Evolutionary conservation across 2,888 invertebrate genomes (phyloP), one percentile per base, ranked within the genome.

Genomic region (Flexamia atlantica): DNA sequence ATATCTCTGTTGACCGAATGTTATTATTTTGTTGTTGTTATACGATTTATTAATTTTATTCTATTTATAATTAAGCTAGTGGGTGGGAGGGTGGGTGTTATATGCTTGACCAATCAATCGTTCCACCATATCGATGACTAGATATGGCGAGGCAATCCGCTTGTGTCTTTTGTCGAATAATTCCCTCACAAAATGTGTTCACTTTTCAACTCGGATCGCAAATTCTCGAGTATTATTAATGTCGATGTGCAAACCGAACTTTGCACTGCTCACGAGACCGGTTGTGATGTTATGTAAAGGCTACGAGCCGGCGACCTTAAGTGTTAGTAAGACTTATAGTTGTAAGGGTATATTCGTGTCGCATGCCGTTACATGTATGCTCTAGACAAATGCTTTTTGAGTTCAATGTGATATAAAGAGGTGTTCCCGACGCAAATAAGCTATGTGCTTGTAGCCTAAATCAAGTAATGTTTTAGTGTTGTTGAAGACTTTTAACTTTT

Each of bases 121-220:
- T 60, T 83, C 46, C 30, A 83, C 53, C 83, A 83, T 80, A 70
- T 79, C 80, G 23, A 83, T 80, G 53, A 68, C 80, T 14, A 28
- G 57, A 20, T 60, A 53, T 46, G 50, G 64, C 53, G 57, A 57
- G 57, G 79, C 79, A 84, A 70, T 81, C 81, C 36, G 81, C 57
- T 70, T 80, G 40, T 72, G 64, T 84, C 68, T 70, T 81, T 57
- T 80, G 76, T 76, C 72, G 74, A 64, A 76, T 76, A 79, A 81
- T 82, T 84, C 84, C 84, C 84, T 85, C 85, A 85, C 84, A 83
- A 60, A 84, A 83, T 85, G 85, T 85, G 85, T 85, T 85, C 84
- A 85, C 83, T 64, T 64, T 64, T 76, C 74, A 60, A 76, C 76
- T 76, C 64, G 79, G 36, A 80, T 68, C 28, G 64, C 76, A 42